Evolutionary conservation across 2,797 vertebrate species (phyloP).

Genomic region (Arctocebus calabarensis): DNA sequence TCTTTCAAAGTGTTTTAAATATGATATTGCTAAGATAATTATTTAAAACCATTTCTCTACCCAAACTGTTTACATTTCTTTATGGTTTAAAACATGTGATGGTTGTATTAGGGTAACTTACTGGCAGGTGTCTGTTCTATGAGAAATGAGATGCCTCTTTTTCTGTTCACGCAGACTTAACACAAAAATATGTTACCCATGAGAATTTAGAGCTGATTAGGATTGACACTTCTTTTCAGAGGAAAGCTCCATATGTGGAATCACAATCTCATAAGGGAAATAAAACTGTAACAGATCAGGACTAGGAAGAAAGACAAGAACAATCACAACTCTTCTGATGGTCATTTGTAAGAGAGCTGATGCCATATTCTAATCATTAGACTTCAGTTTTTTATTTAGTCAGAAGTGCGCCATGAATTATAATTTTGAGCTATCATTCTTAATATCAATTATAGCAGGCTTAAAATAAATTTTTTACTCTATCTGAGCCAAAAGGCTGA

Average conservation of each 20-base stretch:
- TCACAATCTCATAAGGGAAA: slow-evolving; percentile 14
- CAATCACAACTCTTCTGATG: background rate
- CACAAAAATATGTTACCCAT: slow-evolving; percentile 36
- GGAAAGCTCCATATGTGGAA: slow-evolving; percentile 13
- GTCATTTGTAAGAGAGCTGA: background rate
- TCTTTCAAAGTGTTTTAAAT: slow-evolving; percentile 28
- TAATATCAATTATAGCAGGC: background rate
- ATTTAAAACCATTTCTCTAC: background rate
- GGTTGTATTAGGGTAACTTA: slow-evolving; percentile 23
- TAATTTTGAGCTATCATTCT: slow-evolving; percentile 33
- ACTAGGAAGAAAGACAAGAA: background rate
- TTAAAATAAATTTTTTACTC: background rate
- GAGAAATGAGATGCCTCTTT: background rate
- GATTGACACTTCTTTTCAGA: slow-evolving; percentile 55
- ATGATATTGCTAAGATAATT: background rate
- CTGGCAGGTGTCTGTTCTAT: slow-evolving; percentile 5
- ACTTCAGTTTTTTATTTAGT: slow-evolving; percentile 20
- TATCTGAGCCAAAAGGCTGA: too few species aligned
- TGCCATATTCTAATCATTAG: slow-evolving; percentile 52
- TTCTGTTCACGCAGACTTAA: slow-evolving; percentile 53
- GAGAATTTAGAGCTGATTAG: slow-evolving; percentile 54
- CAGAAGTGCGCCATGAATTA: slow-evolving; percentile 37
- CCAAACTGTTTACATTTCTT: background rate
- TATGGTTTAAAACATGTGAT: background rate
- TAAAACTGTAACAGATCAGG: slow-evolving; percentile 27